Evolutionary conservation across 2,113 vertebrate species (phyloP).

Genomic region (Silurus meridionalis): DNA sequence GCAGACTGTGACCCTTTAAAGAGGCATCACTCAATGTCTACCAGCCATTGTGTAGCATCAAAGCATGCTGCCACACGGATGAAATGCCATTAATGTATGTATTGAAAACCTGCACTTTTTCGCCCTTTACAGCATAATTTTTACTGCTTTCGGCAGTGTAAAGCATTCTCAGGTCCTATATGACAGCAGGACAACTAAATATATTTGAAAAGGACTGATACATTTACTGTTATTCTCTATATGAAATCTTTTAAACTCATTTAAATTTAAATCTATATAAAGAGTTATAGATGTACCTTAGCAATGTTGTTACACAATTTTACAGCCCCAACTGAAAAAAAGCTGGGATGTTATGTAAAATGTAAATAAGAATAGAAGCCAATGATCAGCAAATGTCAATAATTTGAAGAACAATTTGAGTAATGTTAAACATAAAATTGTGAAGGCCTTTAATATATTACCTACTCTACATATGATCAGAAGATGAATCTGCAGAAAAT

Average conservation of each 20-base stretch:
- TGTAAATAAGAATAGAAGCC: no score
- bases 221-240: neutral
- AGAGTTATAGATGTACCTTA: neutral
- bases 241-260: neutral
- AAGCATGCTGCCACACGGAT: neutral
- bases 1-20: neutral
- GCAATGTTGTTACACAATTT: neutral
- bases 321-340: no score
- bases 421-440: no score
- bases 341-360: no score
- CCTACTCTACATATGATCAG: no score
- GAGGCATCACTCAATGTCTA: neutral
- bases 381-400: no score
- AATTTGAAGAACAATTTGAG: no score
- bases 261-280: neutral
- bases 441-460: no score
- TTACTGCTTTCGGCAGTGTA: neutral
- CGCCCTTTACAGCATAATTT: neutral
- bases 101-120: constrained; percentile 1
- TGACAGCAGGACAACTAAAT: constrained; percentile 10
- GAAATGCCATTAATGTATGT: constrained; percentile 2
- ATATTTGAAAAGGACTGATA: neutral
- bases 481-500: no score
- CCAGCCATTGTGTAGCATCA: neutral
- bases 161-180: neutral